phyloP scores from a whole-genome alignment of 1,140 invertebrate genomes.

The Saccostrea echinata region DNA sequence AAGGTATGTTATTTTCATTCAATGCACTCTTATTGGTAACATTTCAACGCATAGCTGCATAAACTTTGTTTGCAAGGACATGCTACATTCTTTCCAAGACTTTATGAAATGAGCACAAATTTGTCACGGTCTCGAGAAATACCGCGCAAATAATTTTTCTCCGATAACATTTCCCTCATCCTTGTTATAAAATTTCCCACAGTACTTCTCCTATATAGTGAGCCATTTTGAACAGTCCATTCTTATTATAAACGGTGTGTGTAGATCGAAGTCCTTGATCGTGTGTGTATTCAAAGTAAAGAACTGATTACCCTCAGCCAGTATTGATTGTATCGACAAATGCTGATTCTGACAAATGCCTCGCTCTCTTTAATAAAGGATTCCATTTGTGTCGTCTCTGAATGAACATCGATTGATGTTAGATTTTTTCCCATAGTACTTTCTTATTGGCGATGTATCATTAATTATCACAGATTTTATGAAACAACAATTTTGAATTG shows the following conservation, averaged over 20 bases:
- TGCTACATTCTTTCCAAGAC: not conserved
- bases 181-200: not conserved
- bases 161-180: not conserved
- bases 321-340: constrained; percentile 6
- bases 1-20: not conserved
- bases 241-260: not conserved
- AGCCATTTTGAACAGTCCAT: not conserved
- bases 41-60: not conserved
- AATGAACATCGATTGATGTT: not conserved
- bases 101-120: not conserved
- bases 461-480: too few relatives aligned
- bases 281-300: not conserved
- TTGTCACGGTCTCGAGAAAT: not conserved
- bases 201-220: not conserved
- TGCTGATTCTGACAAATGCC: constrained; percentile 7
- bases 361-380: not conserved
- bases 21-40: not conserved
- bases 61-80: not conserved
- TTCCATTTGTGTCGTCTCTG: not conserved
- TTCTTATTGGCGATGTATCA: not conserved
- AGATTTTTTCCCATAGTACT: not conserved
- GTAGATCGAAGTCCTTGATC: not conserved
- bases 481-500: too few relatives aligned
- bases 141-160: not conserved
- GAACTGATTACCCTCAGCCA: not conserved